Percentiles rank a stretch among this genome's conserved stretches.
phyloP scores from a whole-genome alignment of 2,797 vertebrate species.

The Sphenodon punctatus region DNA sequence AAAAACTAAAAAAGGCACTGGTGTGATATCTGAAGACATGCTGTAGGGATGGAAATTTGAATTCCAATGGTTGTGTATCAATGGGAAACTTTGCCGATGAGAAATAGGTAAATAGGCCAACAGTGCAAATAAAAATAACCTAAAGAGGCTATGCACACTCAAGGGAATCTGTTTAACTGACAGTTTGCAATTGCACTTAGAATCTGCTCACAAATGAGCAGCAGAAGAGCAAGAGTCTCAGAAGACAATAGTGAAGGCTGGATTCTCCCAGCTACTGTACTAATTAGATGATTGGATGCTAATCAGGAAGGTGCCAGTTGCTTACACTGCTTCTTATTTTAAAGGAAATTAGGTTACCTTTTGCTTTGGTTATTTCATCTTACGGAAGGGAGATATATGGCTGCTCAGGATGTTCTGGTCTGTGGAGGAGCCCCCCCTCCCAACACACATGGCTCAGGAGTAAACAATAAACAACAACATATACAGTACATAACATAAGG shows the following conservation, averaged over 20 bases:
- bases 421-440: no score
- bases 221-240: neutral
- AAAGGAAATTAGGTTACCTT: neutral
- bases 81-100: neutral
- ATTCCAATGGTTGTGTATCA: neutral
- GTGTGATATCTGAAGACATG: neutral
- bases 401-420: no score
- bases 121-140: neutral
- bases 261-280: neutral
- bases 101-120: constrained; percentile 10
- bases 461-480: no score
- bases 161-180: neutral
- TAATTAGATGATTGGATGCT: neutral
- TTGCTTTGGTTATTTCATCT: neutral
- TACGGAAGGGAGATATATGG: no score
- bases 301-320: neutral
- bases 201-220: neutral
- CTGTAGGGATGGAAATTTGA: neutral
- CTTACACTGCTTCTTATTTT: neutral
- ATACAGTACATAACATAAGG: no score
- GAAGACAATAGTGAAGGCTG: neutral
- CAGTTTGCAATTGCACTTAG: no score
- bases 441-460: no score
- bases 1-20: neutral
- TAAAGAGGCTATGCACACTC: neutral